Evolutionary conservation across 2,888 invertebrate genomes (phyloP).

Genomic region (Drosophila gaucha): DNA sequence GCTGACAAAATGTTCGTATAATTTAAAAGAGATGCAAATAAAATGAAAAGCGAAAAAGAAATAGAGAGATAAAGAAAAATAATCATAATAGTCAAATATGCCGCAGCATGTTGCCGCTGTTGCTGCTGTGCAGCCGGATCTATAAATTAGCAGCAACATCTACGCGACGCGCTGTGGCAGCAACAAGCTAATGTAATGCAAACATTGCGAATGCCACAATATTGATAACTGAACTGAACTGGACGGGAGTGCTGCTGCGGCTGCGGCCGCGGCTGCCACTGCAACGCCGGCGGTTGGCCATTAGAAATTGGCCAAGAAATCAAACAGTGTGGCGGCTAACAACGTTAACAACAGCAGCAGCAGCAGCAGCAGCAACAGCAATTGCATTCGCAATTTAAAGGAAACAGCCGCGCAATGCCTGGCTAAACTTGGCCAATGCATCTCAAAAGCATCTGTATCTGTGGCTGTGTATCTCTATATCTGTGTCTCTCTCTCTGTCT

Average conservation of each 20-base stretch:
- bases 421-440: slow-evolving; percentile 70
- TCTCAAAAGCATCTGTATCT: slow-evolving; percentile 39
- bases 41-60: slow-evolving; percentile 5
- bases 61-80: slow-evolving; percentile 32
- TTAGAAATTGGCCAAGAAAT: slow-evolving; percentile 78
- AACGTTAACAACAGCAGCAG: slow-evolving; percentile 40
- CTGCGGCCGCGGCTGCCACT: slow-evolving; percentile 10
- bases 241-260: slow-evolving; percentile 7
- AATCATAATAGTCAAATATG: slow-evolving; percentile 22
- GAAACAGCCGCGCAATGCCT: slow-evolving; percentile 65
- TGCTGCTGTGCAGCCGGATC: slow-evolving; percentile 36
- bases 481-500: slow-evolving; percentile 14
- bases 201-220: slow-evolving; percentile 36
- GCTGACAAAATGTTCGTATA: slow-evolving; percentile 43
- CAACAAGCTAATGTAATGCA: slow-evolving; percentile 25
- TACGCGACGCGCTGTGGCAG: slow-evolving; percentile 25
- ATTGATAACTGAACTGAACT: slow-evolving; percentile 52
- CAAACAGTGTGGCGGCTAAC: slow-evolving; percentile 59
- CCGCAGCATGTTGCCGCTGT: slow-evolving; percentile 24
- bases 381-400: slow-evolving; percentile 58
- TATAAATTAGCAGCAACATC: slow-evolving; percentile 64
- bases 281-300: slow-evolving; percentile 45
- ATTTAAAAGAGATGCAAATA: slow-evolving; percentile 38
- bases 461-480: slow-evolving; percentile 18
- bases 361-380: slow-evolving; percentile 32